A percentile compares a stretch with the other conserved stretches of the same genome.
Evolutionary conservation across 2,888 invertebrate genomes (phyloP).

Genomic region (Cheilosia scutellata): DNA sequence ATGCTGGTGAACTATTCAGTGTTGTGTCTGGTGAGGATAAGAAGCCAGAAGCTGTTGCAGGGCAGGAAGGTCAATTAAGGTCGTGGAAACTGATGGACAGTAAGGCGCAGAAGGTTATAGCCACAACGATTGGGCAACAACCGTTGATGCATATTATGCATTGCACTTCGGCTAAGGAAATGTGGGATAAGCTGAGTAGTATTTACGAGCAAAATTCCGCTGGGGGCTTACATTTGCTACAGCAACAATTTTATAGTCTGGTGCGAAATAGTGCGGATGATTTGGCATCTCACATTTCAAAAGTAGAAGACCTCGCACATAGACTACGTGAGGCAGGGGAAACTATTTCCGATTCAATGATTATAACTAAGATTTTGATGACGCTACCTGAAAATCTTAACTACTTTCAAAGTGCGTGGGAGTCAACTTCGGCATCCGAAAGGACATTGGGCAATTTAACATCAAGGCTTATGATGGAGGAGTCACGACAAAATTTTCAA

Average conservation of each 20-base stretch:
- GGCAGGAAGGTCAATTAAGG: background rate
- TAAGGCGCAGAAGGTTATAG: background rate
- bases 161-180: slow-evolving; percentile 62
- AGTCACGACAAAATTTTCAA: no score
- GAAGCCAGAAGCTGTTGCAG: no score
- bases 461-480: no score
- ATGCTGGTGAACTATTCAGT: slow-evolving; percentile 1
- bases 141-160: slow-evolving; percentile 63
- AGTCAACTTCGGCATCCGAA: slow-evolving; percentile 4
- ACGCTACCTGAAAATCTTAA: slow-evolving; percentile 19
- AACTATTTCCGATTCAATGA: slow-evolving; percentile 25
- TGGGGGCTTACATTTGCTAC: slow-evolving; percentile 79
- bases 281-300: slow-evolving; percentile 8
- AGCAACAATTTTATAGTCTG: slow-evolving; percentile 68
- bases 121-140: slow-evolving; percentile 2
- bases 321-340: slow-evolving; percentile 56
- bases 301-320: slow-evolving; percentile 52
- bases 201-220: slow-evolving; percentile 80
- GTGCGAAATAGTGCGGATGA: background rate
- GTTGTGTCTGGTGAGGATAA: no score
- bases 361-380: slow-evolving; percentile 38
- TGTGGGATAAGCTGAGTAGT: slow-evolving; percentile 66
- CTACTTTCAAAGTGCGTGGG: slow-evolving; percentile 30
- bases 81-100: background rate
- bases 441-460: slow-evolving; percentile 5